phyloP scores from a whole-genome alignment of 2,113 vertebrate genomes.

The Orthonyx spaldingii region DNA sequence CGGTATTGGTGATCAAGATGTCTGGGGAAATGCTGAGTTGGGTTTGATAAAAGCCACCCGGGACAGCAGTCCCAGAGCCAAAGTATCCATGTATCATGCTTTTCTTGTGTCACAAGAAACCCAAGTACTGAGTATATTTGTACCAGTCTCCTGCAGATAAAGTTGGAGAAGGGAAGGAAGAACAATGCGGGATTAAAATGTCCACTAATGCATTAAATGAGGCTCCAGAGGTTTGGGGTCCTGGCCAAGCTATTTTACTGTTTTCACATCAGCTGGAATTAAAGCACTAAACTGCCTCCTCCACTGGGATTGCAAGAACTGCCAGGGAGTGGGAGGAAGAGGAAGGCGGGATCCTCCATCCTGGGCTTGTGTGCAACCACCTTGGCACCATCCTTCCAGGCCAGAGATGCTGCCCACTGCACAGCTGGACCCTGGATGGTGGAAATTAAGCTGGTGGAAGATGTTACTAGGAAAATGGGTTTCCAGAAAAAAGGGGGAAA shows the following conservation, averaged over 20 bases:
- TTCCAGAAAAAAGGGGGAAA: not conserved
- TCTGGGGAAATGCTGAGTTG: not conserved
- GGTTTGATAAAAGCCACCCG: not conserved
- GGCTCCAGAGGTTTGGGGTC: not conserved
- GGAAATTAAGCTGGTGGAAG: not conserved
- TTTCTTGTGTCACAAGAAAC: not conserved
- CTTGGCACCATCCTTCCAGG: accelerated
- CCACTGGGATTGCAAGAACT: accelerated
- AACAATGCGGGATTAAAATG: not conserved
- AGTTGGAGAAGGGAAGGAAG: not conserved
- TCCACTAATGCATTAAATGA: not conserved
- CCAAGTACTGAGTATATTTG: not conserved
- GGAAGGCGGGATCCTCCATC: not conserved
- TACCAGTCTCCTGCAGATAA: not conserved
- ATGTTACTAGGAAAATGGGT: not conserved
- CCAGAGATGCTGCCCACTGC: not conserved
- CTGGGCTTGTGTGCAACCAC: not conserved
- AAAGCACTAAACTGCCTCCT: not conserved
- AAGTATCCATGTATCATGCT: not conserved
- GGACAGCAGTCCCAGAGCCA: not conserved
- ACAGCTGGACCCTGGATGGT: not conserved
- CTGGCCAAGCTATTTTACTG: not conserved
- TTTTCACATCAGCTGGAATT: not conserved
- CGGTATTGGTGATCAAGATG: not conserved
- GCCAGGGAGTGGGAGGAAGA: not conserved